A percentile compares a stretch with the other conserved stretches of the same genome.
phyloP scores from a whole-genome alignment of 2,797 vertebrate genomes.

The Trematomus bernacchii region DNA sequence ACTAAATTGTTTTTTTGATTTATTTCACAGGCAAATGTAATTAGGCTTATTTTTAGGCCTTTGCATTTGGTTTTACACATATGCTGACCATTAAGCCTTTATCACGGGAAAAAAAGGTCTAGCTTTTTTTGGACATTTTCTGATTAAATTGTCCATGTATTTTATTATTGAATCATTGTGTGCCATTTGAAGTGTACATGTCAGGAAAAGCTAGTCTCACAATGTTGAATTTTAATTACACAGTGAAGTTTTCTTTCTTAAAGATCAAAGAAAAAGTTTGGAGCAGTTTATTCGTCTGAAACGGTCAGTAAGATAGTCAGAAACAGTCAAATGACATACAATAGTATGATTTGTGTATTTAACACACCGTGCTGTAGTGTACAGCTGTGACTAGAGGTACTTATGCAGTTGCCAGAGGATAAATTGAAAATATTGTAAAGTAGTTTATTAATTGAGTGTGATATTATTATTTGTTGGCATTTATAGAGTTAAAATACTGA shows the following conservation, averaged over 20 bases:
- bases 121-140: conserved; percentile 31
- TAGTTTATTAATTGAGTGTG: background rate
- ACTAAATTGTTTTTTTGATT: conserved; percentile 72
- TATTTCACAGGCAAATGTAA: conserved; percentile 74
- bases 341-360: background rate
- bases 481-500: too few relatives aligned
- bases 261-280: conserved; percentile 27
- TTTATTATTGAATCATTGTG: conserved; percentile 53
- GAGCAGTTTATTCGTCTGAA: conserved; percentile 21
- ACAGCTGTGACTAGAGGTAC: background rate
- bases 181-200: conserved; percentile 31
- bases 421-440: background rate
- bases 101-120: conserved; percentile 39
- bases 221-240: conserved; percentile 45
- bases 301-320: background rate
- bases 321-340: background rate
- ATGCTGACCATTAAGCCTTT: conserved; percentile 46
- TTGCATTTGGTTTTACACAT: conserved; percentile 45
- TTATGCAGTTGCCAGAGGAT: background rate
- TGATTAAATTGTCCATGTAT: conserved; percentile 37
- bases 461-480: too few relatives aligned
- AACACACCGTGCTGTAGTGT: background rate
- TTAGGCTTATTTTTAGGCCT: conserved; percentile 54
- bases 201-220: conserved; percentile 14
- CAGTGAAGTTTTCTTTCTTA: background rate